Evolutionary conservation across 2,888 invertebrate genomes (phyloP).

Genomic region (Ptychoptera contaminata): DNA sequence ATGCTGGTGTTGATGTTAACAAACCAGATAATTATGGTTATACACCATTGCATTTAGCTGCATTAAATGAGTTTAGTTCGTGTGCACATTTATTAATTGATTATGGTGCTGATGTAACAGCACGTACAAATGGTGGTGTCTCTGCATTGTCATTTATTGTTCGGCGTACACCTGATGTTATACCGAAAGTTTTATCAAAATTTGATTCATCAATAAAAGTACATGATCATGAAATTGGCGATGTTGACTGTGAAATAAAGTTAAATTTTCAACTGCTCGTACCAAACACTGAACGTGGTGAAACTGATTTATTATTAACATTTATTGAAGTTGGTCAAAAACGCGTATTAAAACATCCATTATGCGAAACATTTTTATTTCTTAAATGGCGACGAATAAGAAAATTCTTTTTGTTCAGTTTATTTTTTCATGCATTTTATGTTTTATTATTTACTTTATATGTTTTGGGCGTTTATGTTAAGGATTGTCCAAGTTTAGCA

Average conservation of each 20-base stretch:
- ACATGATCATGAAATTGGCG: slow-evolving; percentile 71
- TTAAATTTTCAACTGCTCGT: slow-evolving; percentile 46
- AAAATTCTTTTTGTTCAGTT: slow-evolving; percentile 64
- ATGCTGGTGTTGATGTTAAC: slow-evolving; percentile 56
- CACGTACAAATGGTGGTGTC: slow-evolving; percentile 63
- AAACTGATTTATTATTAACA: slow-evolving; percentile 51
- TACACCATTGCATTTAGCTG: slow-evolving; percentile 68
- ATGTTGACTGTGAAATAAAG: slow-evolving; percentile 70
- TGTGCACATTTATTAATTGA: slow-evolving; percentile 56
- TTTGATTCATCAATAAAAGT: slow-evolving; percentile 61
- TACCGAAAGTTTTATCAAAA: slow-evolving; percentile 52
- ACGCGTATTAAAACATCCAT: slow-evolving; percentile 64
- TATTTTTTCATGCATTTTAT: slow-evolving; percentile 61
- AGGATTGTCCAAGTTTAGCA: slow-evolving; percentile 16
- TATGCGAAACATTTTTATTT: slow-evolving; percentile 70
- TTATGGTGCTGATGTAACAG: slow-evolving; percentile 66
- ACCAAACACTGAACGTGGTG: slow-evolving; percentile 44
- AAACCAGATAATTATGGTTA: slow-evolving; percentile 68
- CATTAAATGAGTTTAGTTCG: slow-evolving; percentile 63
- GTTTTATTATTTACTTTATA: slow-evolving; percentile 60
- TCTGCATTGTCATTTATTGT: slow-evolving; percentile 69
- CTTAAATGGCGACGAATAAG: slow-evolving; percentile 71
- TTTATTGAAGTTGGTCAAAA: slow-evolving; percentile 68
- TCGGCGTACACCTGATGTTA: slow-evolving; percentile 67
- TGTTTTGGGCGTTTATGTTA: slow-evolving; percentile 39